phyloP scores from a whole-genome alignment of 2,797 vertebrate genomes.

The Atherinosoma microstoma region DNA sequence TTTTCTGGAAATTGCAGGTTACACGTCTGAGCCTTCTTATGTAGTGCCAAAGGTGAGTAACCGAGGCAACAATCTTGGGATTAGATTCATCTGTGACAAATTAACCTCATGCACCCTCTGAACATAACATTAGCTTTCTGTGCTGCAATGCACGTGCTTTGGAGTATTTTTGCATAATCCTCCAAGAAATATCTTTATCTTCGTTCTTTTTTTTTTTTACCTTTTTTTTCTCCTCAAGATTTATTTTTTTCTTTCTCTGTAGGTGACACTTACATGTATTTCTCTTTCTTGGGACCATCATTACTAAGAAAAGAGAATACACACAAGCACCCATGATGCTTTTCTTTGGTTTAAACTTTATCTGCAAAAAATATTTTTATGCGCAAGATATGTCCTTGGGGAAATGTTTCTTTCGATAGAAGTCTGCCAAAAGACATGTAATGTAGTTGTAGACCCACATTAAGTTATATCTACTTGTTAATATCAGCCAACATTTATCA shows the following conservation, averaged over 20 bases:
- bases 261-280: neutral
- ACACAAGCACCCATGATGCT: neutral
- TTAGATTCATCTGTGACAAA: slow-evolving; percentile 52
- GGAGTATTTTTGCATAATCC: slow-evolving; percentile 32
- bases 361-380: neutral
- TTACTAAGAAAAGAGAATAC: neutral
- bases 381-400: neutral
- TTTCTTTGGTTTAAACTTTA: neutral
- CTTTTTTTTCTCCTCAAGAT: neutral
- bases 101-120: slow-evolving; percentile 38
- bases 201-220: neutral
- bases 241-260: slow-evolving; percentile 3
- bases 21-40: slow-evolving; percentile 42
- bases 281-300: neutral
- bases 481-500: neutral
- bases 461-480: neutral
- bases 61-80: slow-evolving; percentile 44
- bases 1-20: slow-evolving; percentile 59
- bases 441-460: neutral
- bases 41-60: slow-evolving; percentile 52
- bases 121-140: slow-evolving; percentile 38
- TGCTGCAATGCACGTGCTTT: slow-evolving; percentile 16
- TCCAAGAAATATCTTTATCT: slow-evolving; percentile 17
- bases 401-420: neutral
- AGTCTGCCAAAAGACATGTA: neutral